These are phyloP conservation scores for Synaphobranchus kaupii DNA, from an alignment of 2,797 vertebrate species.

Conservation along the genomic window DNA sequence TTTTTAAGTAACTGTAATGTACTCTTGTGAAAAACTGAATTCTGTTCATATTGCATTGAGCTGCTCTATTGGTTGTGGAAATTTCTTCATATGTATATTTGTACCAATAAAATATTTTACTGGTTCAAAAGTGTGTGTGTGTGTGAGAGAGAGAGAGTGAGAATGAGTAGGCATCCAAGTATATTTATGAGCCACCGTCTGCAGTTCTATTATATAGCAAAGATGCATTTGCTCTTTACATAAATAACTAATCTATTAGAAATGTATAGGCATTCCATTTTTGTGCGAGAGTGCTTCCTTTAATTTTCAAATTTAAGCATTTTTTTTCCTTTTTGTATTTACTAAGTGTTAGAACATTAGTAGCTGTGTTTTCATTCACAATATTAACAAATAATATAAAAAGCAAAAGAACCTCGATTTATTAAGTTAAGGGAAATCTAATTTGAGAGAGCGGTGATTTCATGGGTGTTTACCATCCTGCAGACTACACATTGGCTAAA, in stretches of 20 bases:
- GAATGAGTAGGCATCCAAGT: background rate
- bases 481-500: background rate
- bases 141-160: background rate
- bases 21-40: slow-evolving; percentile 49
- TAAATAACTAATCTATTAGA: background rate
- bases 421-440: background rate
- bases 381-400: background rate
- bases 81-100: slow-evolving; percentile 85
- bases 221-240: background rate
- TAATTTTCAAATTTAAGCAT: background rate
- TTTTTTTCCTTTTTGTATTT: background rate
- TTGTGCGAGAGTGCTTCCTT: background rate
- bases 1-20: slow-evolving; percentile 11
- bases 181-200: background rate
- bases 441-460: background rate
- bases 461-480: background rate
- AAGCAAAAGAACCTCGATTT: background rate
- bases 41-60: slow-evolving; percentile 68
- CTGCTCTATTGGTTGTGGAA: slow-evolving; percentile 66
- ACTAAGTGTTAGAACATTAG: background rate
- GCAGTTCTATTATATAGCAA: background rate
- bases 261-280: background rate
- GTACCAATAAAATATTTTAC: slow-evolving; percentile 76
- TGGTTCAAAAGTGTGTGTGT: slow-evolving; percentile 1
- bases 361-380: background rate